Evolutionary conservation across 2,888 invertebrate genomes (phyloP).

Genomic region (Ectemnius continuus): DNA sequence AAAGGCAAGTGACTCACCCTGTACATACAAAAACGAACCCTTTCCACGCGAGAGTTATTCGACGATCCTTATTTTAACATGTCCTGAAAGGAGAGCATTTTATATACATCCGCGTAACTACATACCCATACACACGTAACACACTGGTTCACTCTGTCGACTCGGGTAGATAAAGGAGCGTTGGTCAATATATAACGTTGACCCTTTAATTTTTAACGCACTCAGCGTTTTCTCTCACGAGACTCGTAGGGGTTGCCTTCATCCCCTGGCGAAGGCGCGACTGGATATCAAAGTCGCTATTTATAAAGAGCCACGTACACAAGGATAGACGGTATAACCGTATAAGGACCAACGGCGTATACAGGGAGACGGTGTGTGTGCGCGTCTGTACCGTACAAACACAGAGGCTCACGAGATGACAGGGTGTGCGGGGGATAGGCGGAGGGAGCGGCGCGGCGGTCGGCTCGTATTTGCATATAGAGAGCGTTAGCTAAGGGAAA

Average conservation of each 20-base stretch:
- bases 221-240: slow-evolving; percentile 55
- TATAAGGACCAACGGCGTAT: slow-evolving; percentile 9
- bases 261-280: slow-evolving; percentile 67
- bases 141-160: slow-evolving; percentile 32
- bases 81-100: neutral
- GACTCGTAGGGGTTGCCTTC: slow-evolving; percentile 60
- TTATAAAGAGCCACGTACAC: slow-evolving; percentile 67
- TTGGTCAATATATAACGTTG: slow-evolving; percentile 63
- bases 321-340: too few relatives aligned
- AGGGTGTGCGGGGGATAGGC: slow-evolving; percentile 56
- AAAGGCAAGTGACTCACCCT: too few relatives aligned
- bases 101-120: slow-evolving; percentile 21
- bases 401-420: slow-evolving; percentile 30
- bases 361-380: slow-evolving; percentile 26
- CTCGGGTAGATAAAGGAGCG: slow-evolving; percentile 51
- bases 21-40: too few relatives aligned
- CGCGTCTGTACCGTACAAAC: slow-evolving; percentile 15
- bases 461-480: slow-evolving; percentile 76
- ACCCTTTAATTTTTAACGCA: slow-evolving; percentile 73
- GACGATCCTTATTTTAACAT: too few relatives aligned
- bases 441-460: slow-evolving; percentile 65
- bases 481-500: slow-evolving; percentile 78
- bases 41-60: too few relatives aligned
- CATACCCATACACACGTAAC: slow-evolving; percentile 33
- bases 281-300: slow-evolving; percentile 75